These are phyloP conservation scores for Nymphalis polychloros DNA, from an alignment of 2,888 invertebrate species.

Conservation along the genomic window DNA sequence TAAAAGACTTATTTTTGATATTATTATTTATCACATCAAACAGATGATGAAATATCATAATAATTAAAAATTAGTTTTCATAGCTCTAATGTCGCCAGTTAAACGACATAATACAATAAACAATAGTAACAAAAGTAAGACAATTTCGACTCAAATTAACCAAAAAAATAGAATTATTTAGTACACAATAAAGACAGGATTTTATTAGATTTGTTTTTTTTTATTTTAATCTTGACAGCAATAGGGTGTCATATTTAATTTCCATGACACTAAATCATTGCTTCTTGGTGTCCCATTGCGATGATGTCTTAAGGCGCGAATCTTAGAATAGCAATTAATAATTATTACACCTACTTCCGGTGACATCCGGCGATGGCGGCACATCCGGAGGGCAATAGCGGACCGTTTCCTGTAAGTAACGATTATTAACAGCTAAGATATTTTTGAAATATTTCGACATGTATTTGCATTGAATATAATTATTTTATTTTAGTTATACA, in stretches of 20 bases:
- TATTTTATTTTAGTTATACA: neutral
- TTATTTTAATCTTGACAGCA: neutral
- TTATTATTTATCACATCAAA: too few relatives aligned
- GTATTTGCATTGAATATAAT: neutral
- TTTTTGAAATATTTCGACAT: constrained; percentile 12
- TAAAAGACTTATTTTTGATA: too few relatives aligned
- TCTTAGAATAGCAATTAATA: constrained; percentile 73
- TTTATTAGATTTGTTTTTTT: too few relatives aligned
- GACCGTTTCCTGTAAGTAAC: constrained; percentile 58
- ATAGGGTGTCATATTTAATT: constrained; percentile 37
- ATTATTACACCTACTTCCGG: constrained; percentile 78
- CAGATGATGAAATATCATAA: too few relatives aligned
- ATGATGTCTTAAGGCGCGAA: constrained; percentile 61
- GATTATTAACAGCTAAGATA: constrained; percentile 52
- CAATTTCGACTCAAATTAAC: too few relatives aligned
- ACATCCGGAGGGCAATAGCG: constrained; percentile 59
- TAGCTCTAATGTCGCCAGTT: too few relatives aligned
- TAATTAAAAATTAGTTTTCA: too few relatives aligned
- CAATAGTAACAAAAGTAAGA: too few relatives aligned
- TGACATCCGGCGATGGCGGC: constrained; percentile 59
- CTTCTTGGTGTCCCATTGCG: constrained; percentile 54
- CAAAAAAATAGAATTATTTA: too few relatives aligned
- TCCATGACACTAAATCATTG: constrained; percentile 46
- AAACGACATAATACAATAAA: too few relatives aligned
- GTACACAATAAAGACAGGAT: too few relatives aligned